Percentiles rank a stretch among this genome's conserved stretches.
Conservation (phyloP, 2,888 invertebrate genomes). For the Pocota personata region DNA sequence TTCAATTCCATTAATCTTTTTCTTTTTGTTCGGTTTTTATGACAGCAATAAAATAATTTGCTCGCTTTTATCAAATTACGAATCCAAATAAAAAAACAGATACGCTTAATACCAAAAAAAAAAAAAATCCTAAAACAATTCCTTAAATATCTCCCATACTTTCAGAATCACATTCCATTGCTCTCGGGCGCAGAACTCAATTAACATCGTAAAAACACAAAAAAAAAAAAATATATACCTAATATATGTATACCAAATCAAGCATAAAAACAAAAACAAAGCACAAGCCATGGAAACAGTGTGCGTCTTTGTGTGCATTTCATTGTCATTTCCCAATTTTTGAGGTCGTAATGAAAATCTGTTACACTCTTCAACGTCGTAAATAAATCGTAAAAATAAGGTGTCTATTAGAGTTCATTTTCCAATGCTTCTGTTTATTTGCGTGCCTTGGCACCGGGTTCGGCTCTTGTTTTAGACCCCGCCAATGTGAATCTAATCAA, state of each 20-base stretch:
- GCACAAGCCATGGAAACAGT: background rate
- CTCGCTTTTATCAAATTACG: conserved; percentile 38
- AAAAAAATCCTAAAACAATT: background rate
- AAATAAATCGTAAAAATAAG: conserved; percentile 66
- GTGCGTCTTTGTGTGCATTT: conserved; percentile 21
- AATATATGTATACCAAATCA: background rate
- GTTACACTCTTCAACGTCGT: conserved; percentile 58
- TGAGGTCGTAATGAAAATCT: conserved; percentile 67
- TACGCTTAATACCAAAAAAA: conserved; percentile 3
- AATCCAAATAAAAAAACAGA: background rate
- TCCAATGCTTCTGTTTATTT: conserved; percentile 16
- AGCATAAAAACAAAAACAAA: conserved; percentile 21
- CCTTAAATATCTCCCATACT: background rate
- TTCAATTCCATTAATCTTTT: conserved; percentile 18
- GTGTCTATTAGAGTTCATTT: conserved; percentile 61
- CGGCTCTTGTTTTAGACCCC: background rate
- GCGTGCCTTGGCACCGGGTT: background rate
- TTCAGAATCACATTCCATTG: background rate
- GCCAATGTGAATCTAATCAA: conserved; percentile 52
- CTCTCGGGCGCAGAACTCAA: background rate
- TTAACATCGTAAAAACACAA: conserved; percentile 42
- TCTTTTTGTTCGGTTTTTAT: background rate
- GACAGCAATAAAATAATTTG: conserved; percentile 47
- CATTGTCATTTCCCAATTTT: conserved; percentile 47
- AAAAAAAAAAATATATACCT: background rate